Evolutionary conservation across 2,797 vertebrate species (phyloP).

Genomic region (Pipistrellus kuhlii): DNA sequence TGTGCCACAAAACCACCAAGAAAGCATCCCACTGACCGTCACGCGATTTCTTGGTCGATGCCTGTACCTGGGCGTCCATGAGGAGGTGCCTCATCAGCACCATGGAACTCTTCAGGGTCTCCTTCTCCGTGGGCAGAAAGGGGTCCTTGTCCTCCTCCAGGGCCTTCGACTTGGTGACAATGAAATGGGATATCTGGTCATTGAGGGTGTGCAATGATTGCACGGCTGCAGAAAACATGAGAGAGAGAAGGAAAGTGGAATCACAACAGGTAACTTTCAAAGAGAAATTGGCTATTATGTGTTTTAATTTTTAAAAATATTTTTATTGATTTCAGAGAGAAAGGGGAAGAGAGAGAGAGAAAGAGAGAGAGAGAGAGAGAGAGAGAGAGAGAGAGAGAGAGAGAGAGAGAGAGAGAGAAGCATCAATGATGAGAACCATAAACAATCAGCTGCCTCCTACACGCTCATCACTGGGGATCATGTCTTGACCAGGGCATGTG

Average conservation of each 20-base stretch:
- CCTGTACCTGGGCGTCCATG: conserved; percentile 94
- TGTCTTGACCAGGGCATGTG: too few species aligned
- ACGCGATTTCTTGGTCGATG: background rate
- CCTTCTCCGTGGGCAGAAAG: conserved; percentile 91
- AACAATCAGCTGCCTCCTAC: too few species aligned
- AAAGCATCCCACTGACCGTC: accelerated
- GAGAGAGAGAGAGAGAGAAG: too few species aligned
- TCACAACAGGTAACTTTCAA: background rate
- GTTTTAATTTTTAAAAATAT: too few species aligned
- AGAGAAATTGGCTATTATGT: background rate
- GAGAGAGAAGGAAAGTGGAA: background rate
- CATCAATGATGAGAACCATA: too few species aligned
- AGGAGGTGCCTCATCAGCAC: conserved; percentile 95
- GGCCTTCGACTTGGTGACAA: conserved; percentile 91
- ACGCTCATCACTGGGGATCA: too few species aligned
- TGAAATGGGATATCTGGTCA: conserved; percentile 95
- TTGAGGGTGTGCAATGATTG: conserved; percentile 95
- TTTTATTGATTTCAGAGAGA: too few species aligned
- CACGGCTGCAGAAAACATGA: conserved; percentile 87
- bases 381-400: too few species aligned
- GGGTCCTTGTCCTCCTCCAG: conserved; percentile 89
- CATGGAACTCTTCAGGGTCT: conserved; percentile 94
- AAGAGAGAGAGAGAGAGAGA: too few species aligned
- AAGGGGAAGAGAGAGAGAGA: too few species aligned
- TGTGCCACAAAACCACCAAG: background rate